Conservation (phyloP, 1,140 invertebrate genomes). For the Asbolus verrucosus region DNA sequence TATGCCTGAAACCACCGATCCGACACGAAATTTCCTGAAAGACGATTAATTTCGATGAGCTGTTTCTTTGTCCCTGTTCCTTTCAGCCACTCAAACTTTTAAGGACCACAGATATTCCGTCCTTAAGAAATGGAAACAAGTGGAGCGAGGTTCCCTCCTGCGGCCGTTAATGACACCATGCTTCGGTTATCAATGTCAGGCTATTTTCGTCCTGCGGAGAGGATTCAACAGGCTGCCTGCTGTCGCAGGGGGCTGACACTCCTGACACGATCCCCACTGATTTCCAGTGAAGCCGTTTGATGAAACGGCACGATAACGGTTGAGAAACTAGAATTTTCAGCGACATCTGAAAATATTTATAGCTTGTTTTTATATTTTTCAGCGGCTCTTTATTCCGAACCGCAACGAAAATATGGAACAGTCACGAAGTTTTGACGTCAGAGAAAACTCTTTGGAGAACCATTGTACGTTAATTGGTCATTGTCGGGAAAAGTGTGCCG, state of each 20-base stretch:
- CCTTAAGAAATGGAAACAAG: neutral
- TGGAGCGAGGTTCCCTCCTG: slow-evolving; percentile 19
- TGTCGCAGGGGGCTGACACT: slow-evolving; percentile 1
- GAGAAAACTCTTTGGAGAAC: slow-evolving; percentile 25
- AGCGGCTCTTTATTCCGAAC: slow-evolving; percentile 25
- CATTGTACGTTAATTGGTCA: slow-evolving; percentile 47
- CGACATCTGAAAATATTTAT: too few relatives aligned
- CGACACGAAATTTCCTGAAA: neutral
- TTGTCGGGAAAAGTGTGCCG: slow-evolving; percentile 41
- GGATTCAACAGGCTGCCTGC: slow-evolving; percentile 17
- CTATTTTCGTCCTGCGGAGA: slow-evolving; percentile 11
- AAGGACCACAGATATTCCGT: too few relatives aligned
- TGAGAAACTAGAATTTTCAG: too few relatives aligned
- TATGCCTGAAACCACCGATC: neutral
- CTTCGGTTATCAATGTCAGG: slow-evolving; percentile 20
- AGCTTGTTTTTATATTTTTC: slow-evolving; percentile 27
- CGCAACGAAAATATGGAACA: slow-evolving; percentile 40
- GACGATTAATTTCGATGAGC: slow-evolving; percentile 22
- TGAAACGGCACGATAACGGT: too few relatives aligned
- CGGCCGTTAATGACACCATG: slow-evolving; percentile 22
- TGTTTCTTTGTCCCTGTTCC: slow-evolving; percentile 4
- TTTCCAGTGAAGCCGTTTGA: too few relatives aligned
- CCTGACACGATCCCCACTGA: neutral
- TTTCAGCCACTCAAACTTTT: neutral
- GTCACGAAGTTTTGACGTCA: slow-evolving; percentile 51